Conservation (phyloP, 2,888 invertebrate genomes). For the Hesperia comma region DNA sequence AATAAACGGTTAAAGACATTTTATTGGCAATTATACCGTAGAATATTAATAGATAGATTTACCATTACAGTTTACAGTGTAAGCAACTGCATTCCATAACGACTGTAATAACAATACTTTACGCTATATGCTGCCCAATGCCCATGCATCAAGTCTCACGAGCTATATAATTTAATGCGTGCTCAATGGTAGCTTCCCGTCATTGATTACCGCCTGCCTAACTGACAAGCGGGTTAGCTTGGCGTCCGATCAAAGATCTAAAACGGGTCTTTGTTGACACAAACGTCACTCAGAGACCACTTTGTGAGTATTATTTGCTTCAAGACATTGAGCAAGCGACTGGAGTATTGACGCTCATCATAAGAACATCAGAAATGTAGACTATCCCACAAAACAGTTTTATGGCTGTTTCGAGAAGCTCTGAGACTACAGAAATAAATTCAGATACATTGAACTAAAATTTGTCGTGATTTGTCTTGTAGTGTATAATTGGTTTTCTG, state of each 20-base stretch:
- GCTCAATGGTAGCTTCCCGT: slow-evolving; percentile 29
- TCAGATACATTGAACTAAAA: no score
- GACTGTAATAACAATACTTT: neutral
- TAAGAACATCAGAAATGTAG: neutral
- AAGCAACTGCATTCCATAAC: neutral
- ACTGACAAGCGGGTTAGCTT: slow-evolving; percentile 48
- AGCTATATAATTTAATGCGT: slow-evolving; percentile 31
- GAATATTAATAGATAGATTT: neutral
- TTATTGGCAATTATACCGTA: no score
- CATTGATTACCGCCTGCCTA: slow-evolving; percentile 32
- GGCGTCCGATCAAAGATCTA: slow-evolving; percentile 69
- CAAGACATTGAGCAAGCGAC: slow-evolving; percentile 12
- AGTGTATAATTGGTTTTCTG: no score
- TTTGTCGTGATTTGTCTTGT: no score
- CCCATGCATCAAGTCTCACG: slow-evolving; percentile 28
- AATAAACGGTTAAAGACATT: no score
- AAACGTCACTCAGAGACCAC: slow-evolving; percentile 51
- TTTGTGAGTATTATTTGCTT: slow-evolving; percentile 47
- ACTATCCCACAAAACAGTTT: neutral
- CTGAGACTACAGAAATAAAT: no score
- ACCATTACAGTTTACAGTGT: neutral
- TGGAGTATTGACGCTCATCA: neutral
- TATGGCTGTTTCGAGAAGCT: no score
- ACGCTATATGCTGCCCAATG: neutral
- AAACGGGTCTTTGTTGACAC: slow-evolving; percentile 60